phyloP scores from a whole-genome alignment of 2,113 vertebrate species.

The Xenopus tropicalis region UCB_Xtro_10.0 CM004445.2:47818001-47818500 shows the following conservation, averaged over 20 bases:
- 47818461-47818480: too few relatives aligned
- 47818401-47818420: conserved; percentile 10
- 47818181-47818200: conserved; percentile 94
- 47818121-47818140: background rate
- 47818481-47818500: too few relatives aligned
- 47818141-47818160: conserved; percentile 81
- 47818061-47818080: too few relatives aligned
- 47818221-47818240: conserved; percentile 49
- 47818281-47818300: background rate
- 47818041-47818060: too few relatives aligned
- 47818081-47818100: too few relatives aligned
- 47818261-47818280: too few relatives aligned
- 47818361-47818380: conserved; percentile 21
- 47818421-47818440: background rate
- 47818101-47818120: too few relatives aligned
- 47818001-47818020: too few relatives aligned
- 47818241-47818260: background rate
- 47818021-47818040: too few relatives aligned
- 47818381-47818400: conserved; percentile 30
- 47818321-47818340: background rate
- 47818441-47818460: too few relatives aligned
- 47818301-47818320: background rate
- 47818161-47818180: conserved; percentile 99
- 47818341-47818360: background rate
- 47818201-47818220: conserved; percentile 85